Percentiles rank a stretch among this genome's conserved stretches.
Evolutionary conservation across 1,140 invertebrate genomes (phyloP).

Genomic region (Plectus sambesii): DNA sequence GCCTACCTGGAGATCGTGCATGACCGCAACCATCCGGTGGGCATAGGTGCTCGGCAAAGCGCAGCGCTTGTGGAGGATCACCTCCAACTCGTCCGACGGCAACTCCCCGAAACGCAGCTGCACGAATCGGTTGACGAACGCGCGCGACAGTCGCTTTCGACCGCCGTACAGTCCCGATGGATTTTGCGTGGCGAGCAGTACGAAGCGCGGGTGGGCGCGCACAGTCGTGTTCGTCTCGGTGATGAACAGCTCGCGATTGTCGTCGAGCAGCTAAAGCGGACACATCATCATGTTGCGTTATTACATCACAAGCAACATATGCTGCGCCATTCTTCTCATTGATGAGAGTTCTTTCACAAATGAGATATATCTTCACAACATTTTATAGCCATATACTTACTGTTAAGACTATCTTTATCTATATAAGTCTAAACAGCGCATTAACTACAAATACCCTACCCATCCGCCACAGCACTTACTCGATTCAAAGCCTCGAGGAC

Average conservation of each 20-base stretch:
- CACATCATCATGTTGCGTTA: too few relatives aligned
- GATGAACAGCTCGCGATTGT: conserved; percentile 92
- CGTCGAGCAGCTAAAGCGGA: conserved; percentile 71
- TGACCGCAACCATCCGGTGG: conserved; percentile 79
- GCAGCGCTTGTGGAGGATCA: conserved; percentile 78
- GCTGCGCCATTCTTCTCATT: too few relatives aligned
- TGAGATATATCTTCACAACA: too few relatives aligned
- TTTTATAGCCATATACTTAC: too few relatives aligned
- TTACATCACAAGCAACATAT: too few relatives aligned
- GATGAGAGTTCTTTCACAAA: too few relatives aligned
- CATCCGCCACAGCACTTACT: too few relatives aligned
- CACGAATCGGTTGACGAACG: conserved; percentile 93
- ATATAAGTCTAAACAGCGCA: too few relatives aligned
- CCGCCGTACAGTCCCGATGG: conserved; percentile 93
- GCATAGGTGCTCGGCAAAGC: conserved; percentile 72
- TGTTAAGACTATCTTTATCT: too few relatives aligned
- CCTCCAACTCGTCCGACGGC: conserved; percentile 70
- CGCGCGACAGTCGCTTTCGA: conserved; percentile 80
- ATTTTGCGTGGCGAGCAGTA: conserved; percentile 98
- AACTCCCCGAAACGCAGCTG: conserved; percentile 95
- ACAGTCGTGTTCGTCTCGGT: conserved; percentile 66
- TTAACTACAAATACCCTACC: too few relatives aligned
- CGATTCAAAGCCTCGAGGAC: conserved; percentile 93
- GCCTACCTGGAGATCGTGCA: too few relatives aligned
- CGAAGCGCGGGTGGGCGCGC: conserved; percentile 82